Percentiles rank a stretch among this genome's conserved stretches.
Conservation (phyloP, 2,888 invertebrate genomes). For the Bellardia bayeri region DNA sequence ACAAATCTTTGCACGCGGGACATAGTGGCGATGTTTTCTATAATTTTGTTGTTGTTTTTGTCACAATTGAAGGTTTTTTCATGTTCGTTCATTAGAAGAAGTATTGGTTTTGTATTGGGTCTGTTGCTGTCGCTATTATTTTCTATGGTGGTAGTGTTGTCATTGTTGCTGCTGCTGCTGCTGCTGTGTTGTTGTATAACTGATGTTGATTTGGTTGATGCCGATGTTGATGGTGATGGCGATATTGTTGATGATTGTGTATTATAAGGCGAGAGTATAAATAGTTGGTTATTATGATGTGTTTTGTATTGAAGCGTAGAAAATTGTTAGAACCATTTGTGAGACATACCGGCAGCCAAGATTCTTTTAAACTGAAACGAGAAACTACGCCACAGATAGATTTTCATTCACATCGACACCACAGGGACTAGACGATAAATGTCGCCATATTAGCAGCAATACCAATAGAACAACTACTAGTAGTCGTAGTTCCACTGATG, state of each 20-base stretch:
- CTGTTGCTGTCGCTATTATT: conserved; percentile 12
- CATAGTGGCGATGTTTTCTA: conserved; percentile 57
- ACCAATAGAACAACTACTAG: conserved; percentile 55
- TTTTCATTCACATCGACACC: conserved; percentile 80
- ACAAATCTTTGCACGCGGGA: conserved; percentile 46
- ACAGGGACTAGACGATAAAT: conserved; percentile 80
- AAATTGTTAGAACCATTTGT: conserved; percentile 74
- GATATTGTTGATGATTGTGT: conserved; percentile 68
- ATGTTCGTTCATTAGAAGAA: conserved; percentile 19
- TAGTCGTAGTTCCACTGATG: conserved; percentile 60
- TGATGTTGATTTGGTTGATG: conserved; percentile 2
- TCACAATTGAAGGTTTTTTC: neutral
- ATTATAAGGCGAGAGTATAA: conserved; percentile 39
- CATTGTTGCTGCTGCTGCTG: conserved; percentile 14
- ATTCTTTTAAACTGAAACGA: conserved; percentile 75
- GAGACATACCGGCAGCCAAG: conserved; percentile 80
- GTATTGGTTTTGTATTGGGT: conserved; percentile 36
- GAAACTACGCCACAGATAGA: conserved; percentile 76
- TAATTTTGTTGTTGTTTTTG: conserved; percentile 26
- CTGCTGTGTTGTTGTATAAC: neutral
- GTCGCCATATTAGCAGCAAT: conserved; percentile 79
- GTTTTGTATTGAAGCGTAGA: conserved; percentile 74
- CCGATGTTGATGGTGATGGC: conserved; percentile 70
- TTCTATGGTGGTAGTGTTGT: conserved; percentile 16
- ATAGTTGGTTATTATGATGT: conserved; percentile 60